Percentiles rank a stretch among this genome's conserved stretches.
These are phyloP conservation scores for Triplophysa bombifrons DNA, from an alignment of 2,797 vertebrate species.

Conservation along the genomic window DNA sequence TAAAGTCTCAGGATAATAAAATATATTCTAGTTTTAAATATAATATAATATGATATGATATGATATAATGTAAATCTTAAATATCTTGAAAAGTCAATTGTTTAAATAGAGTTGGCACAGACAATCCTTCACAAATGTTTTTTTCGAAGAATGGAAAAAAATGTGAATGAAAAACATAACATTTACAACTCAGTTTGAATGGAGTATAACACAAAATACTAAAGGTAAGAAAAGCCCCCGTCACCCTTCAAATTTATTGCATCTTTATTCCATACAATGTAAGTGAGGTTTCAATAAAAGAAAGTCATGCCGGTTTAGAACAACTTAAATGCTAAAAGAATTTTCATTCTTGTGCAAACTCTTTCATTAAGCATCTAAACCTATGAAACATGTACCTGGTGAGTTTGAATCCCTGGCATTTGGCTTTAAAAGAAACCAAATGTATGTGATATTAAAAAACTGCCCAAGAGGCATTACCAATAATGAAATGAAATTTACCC, in stretches of 20 bases:
- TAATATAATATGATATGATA: too few relatives aligned
- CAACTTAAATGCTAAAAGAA: not conserved
- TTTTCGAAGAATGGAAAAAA: slow-evolving; percentile 53
- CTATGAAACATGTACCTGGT: not conserved
- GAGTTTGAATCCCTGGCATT: not conserved
- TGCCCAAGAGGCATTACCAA: not conserved
- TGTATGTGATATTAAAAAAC: slow-evolving; percentile 7
- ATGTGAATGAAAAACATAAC: slow-evolving; percentile 51
- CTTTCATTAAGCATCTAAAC: not conserved
- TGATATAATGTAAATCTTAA: too few relatives aligned
- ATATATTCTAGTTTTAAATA: too few relatives aligned
- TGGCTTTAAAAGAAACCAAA: not conserved
- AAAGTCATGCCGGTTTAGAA: too few relatives aligned
- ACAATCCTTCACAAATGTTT: slow-evolving; percentile 56
- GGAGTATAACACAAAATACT: slow-evolving; percentile 11
- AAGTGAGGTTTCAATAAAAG: too few relatives aligned
- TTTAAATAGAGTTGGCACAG: not conserved
- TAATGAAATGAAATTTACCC: not conserved
- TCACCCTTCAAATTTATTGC: too few relatives aligned
- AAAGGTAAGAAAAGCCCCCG: too few relatives aligned
- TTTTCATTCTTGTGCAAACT: not conserved
- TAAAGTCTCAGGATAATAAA: too few relatives aligned
- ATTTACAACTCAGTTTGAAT: slow-evolving; percentile 33
- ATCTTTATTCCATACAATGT: too few relatives aligned
- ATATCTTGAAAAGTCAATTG: not conserved